These are phyloP conservation scores for Eilema griseolum DNA, from an alignment of 2,888 invertebrate species.

Conservation along the genomic window DNA sequence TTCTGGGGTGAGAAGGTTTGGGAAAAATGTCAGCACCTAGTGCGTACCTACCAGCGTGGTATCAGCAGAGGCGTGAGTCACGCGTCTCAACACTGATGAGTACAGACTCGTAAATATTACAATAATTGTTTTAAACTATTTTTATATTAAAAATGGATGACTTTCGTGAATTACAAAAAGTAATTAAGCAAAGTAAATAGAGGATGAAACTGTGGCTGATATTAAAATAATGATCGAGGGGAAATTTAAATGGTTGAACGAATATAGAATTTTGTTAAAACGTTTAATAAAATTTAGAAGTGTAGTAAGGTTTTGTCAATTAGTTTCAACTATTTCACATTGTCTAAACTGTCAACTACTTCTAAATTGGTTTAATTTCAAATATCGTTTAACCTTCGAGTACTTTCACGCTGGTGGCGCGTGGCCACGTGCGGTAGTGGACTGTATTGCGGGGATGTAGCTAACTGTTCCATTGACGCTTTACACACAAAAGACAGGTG, in stretches of 20 bases:
- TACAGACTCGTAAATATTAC: no score
- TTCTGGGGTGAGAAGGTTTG: constrained; percentile 67
- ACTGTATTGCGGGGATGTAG: no score
- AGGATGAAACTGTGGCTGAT: not conserved
- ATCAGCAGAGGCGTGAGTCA: not conserved
- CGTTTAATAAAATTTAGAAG: not conserved
- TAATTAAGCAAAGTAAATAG: not conserved
- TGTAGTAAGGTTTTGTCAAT: not conserved
- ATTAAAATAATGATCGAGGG: not conserved
- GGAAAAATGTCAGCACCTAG: constrained; percentile 57
- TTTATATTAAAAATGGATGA: no score
- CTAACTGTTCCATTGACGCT: no score
- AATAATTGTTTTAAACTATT: no score
- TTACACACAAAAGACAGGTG: no score
- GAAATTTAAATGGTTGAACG: not conserved
- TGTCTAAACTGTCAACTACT: constrained; percentile 1
- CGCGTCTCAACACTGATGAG: not conserved
- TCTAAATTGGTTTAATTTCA: not conserved
- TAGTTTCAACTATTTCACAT: not conserved
- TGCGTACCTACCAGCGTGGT: constrained; percentile 24
- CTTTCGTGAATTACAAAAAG: no score
- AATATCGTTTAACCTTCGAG: not conserved
- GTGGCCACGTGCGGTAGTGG: no score
- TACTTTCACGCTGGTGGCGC: no score
- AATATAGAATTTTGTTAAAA: not conserved